Conservation (phyloP, 2,888 invertebrate species). For the Azorinus chamasolen region DNA sequence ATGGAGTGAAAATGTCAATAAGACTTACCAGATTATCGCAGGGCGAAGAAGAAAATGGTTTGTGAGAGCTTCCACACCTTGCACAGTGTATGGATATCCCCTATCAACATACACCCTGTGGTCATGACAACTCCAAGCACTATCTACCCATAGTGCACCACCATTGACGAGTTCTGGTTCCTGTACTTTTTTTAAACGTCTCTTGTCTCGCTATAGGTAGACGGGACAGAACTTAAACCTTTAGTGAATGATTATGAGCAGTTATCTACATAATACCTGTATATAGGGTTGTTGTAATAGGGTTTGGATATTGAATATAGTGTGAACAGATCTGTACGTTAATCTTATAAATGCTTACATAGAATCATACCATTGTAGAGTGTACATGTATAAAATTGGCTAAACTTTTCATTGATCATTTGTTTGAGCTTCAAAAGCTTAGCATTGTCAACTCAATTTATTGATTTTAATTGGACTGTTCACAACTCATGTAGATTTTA, state of each 20-base stretch:
- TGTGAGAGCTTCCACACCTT: conserved; percentile 39
- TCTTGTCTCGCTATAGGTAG: conserved; percentile 6
- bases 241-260: conserved; percentile 19
- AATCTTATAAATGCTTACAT: too few species aligned
- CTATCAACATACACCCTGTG: conserved; percentile 75
- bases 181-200: conserved; percentile 12
- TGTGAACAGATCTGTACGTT: not conserved
- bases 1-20: conserved; percentile 38
- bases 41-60: conserved; percentile 17
- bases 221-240: conserved; percentile 19
- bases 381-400: conserved; percentile 17
- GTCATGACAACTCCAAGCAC: conserved; percentile 73
- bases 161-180: conserved; percentile 47
- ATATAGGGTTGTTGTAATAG: not conserved
- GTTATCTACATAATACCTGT: conserved; percentile 18
- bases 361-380: conserved; percentile 1
- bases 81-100: conserved; percentile 20
- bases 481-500: too few species aligned
- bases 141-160: conserved; percentile 68
- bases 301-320: conserved; percentile 8
- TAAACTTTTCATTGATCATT: not conserved
- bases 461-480: too few species aligned
- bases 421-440: too few species aligned
- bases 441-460: too few species aligned
- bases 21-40: conserved; percentile 54